Evolutionary conservation across 2,888 invertebrate genomes (phyloP).

Genomic region (Folsomia manolachei): DNA sequence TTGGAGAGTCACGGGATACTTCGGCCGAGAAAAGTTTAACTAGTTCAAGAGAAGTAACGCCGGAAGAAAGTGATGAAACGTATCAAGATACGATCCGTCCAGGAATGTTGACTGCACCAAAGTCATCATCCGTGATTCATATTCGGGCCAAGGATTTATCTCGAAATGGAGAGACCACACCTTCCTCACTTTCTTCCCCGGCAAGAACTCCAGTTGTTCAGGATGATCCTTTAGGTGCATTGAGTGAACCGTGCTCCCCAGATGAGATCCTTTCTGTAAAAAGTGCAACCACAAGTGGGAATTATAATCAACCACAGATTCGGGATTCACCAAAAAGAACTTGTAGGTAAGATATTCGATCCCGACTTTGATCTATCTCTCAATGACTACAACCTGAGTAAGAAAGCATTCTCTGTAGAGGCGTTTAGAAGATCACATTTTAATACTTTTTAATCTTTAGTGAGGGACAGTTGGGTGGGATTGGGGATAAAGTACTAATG

Average conservation of each 20-base stretch:
- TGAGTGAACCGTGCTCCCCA: constrained; percentile 55
- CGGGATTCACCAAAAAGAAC: constrained; percentile 49
- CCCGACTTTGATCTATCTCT: too few relatives aligned
- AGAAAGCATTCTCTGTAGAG: too few relatives aligned
- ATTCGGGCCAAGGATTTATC: constrained; percentile 16
- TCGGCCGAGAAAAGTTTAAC: constrained; percentile 29
- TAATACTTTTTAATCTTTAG: too few relatives aligned
- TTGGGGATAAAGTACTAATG: constrained; percentile 29
- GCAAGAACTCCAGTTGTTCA: constrained; percentile 78
- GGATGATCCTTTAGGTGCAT: constrained; percentile 86
- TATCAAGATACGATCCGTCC: constrained; percentile 38
- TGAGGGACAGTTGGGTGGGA: constrained; percentile 47
- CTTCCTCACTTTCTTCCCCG: constrained; percentile 54
- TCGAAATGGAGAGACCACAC: constrained; percentile 56
- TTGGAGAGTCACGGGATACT: background rate
- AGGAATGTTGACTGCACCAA: constrained; percentile 20
- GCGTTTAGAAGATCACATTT: too few relatives aligned
- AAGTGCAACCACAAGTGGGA: constrained; percentile 4
- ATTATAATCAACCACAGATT: constrained; percentile 22
- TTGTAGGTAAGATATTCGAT: too few relatives aligned
- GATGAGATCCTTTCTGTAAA: constrained; percentile 15
- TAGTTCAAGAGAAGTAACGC: constrained; percentile 46
- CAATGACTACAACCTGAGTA: too few relatives aligned
- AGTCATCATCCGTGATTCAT: constrained; percentile 40
- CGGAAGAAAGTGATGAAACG: constrained; percentile 39